Conservation (phyloP, 1,140 invertebrate species). For the Zaprionus vittiger region DNA sequence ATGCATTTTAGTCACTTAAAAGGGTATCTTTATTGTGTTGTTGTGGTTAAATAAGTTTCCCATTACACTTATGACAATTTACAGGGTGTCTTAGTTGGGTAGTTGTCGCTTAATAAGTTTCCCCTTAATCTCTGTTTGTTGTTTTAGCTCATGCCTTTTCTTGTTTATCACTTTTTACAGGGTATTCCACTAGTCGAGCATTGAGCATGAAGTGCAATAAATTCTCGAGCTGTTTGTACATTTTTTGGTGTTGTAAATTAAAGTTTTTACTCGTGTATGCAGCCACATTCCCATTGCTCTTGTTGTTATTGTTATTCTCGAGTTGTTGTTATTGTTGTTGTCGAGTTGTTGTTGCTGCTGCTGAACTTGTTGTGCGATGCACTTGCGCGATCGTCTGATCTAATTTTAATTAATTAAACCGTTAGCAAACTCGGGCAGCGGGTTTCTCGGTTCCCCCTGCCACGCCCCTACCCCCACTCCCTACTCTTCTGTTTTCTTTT, state of each 20-base stretch:
- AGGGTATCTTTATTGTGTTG: neutral
- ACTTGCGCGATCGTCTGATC: constrained; percentile 45
- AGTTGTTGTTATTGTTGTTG: constrained; percentile 7
- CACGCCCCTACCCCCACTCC: too few species aligned
- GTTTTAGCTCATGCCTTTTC: neutral
- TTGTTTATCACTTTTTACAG: neutral
- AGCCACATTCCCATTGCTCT: neutral
- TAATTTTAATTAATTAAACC: constrained; percentile 50
- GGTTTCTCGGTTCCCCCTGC: neutral
- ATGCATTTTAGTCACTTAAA: neutral
- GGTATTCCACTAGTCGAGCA: neutral
- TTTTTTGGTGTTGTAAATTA: constrained; percentile 26
- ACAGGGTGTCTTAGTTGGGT: neutral
- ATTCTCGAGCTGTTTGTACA: constrained; percentile 14
- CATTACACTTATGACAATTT: neutral
- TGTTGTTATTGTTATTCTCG: neutral
- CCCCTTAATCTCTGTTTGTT: neutral
- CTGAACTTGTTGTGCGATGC: constrained; percentile 24
- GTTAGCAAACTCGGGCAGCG: constrained; percentile 23
- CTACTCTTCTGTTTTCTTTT: neutral
- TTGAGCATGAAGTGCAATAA: neutral
- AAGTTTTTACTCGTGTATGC: constrained; percentile 26
- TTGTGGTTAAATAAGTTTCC: too few species aligned
- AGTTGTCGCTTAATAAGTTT: neutral
- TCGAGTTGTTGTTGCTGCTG: constrained; percentile 1